Evolutionary conservation across 1,140 invertebrate species (phyloP).

Genomic region (Tribolium castaneum): DNA sequence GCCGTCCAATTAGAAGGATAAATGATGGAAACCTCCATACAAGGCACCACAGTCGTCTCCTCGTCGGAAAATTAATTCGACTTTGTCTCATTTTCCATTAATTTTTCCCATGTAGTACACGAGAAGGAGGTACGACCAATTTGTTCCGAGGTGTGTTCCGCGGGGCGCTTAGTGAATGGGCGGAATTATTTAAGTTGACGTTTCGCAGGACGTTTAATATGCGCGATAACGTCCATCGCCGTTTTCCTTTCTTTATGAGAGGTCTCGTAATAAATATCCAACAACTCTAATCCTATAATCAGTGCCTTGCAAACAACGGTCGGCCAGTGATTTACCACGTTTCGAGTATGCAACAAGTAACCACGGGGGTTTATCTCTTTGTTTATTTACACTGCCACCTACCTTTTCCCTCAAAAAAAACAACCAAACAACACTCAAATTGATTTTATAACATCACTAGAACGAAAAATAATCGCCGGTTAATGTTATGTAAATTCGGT

Average conservation of each 20-base stretch:
- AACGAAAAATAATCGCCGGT: conserved; percentile 33
- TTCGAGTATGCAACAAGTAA: conserved; percentile 48
- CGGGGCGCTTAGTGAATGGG: conserved; percentile 43
- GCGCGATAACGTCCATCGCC: conserved; percentile 42
- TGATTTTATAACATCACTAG: conserved; percentile 20
- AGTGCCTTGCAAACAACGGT: conserved; percentile 42
- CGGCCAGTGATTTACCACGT: conserved; percentile 49
- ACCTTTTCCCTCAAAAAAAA: background rate
- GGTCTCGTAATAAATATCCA: conserved; percentile 49
- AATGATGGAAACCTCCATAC: background rate
- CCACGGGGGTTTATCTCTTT: conserved; percentile 47
- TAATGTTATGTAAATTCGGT: conserved; percentile 49
- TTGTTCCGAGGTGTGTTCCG: conserved; percentile 1
- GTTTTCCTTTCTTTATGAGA: conserved; percentile 43
- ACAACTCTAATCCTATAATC: conserved; percentile 53
- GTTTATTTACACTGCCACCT: conserved; percentile 15
- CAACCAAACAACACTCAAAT: background rate
- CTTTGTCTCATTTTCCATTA: background rate
- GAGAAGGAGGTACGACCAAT: background rate
- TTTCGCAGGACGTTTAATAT: conserved; percentile 42
- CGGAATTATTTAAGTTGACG: conserved; percentile 47
- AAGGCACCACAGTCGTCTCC: background rate
- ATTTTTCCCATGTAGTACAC: background rate
- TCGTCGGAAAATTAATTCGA: background rate
- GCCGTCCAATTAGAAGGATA: background rate